phyloP scores from a whole-genome alignment of 23 tunicate genomes.

The Diplosoma virens region DNA sequence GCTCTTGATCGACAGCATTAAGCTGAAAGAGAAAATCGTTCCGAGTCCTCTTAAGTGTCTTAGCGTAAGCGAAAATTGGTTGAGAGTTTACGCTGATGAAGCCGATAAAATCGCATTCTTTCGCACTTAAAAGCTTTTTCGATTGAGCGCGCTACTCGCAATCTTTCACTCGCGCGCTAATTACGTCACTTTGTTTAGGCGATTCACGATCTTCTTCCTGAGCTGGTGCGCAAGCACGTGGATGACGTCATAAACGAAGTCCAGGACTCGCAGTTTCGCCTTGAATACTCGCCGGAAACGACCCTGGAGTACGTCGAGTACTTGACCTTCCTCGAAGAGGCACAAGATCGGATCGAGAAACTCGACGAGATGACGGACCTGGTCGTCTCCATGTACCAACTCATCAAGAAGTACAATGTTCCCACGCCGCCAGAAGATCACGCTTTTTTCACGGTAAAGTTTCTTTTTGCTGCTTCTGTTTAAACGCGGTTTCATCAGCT shows the following conservation, averaged over 20 bases:
- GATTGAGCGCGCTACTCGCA: no score
- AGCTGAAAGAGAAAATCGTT: slow-evolving; percentile 55
- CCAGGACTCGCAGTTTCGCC: slow-evolving; percentile 86
- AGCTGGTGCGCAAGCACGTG: slow-evolving; percentile 73
- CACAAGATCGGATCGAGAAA: slow-evolving; percentile 82
- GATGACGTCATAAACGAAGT: slow-evolving; percentile 76
- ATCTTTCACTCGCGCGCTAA: no score
- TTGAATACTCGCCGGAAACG: slow-evolving; percentile 60
- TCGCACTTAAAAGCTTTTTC: no score
- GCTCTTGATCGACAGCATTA: slow-evolving; percentile 61
- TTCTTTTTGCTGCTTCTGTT: no score
- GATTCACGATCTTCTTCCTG: slow-evolving; percentile 74
- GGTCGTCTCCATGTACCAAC: slow-evolving; percentile 79
- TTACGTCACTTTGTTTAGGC: no score
- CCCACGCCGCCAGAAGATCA: slow-evolving; percentile 95
- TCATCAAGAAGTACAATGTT: slow-evolving; percentile 84
- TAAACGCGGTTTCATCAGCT: no score
- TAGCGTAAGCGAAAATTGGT: slow-evolving; percentile 32
- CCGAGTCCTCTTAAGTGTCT: slow-evolving; percentile 92
- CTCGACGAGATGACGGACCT: slow-evolving; percentile 64
- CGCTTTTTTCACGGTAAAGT: slow-evolving; percentile 66
- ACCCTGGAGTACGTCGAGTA: slow-evolving; percentile 81
- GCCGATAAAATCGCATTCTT: neutral
- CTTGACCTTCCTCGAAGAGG: slow-evolving; percentile 95
- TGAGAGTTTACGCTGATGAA: no score